phyloP scores from a whole-genome alignment of 2,113 vertebrate genomes.

The Callionymus lyra region DNA sequence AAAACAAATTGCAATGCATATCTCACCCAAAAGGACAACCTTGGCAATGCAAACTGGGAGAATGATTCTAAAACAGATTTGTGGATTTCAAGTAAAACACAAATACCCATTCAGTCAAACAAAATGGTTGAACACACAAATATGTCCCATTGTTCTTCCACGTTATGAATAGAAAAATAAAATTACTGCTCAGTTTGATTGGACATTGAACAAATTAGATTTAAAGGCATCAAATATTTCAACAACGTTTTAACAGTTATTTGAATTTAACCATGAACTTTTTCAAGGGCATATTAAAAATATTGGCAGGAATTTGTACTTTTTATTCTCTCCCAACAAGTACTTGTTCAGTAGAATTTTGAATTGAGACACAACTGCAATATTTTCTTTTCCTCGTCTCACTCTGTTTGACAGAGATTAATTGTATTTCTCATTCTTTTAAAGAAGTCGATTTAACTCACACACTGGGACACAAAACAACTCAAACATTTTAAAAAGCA shows the following conservation, averaged over 20 bases:
- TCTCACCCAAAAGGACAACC: conserved; percentile 21
- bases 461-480: conserved; percentile 13
- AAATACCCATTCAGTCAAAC: conserved; percentile 33
- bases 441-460: conserved; percentile 35
- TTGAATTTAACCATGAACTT: no score
- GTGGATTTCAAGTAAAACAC: conserved; percentile 44
- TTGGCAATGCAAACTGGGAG: conserved; percentile 14
- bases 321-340: no score
- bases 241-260: no score
- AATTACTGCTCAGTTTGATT: conserved; percentile 6
- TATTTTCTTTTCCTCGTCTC: conserved; percentile 8
- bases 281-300: no score
- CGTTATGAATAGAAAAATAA: conserved; percentile 44
- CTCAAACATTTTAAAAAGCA: conserved; percentile 3
- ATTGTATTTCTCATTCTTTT: conserved; percentile 20
- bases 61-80: conserved; percentile 7
- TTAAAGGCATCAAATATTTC: no score
- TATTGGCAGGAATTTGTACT: no score
- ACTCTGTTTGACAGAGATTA: conserved; percentile 61
- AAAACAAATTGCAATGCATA: conserved; percentile 36
- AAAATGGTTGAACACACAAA: conserved; percentile 26
- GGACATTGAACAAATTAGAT: no score
- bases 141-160: conserved; percentile 13
- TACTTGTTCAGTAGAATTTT: no score
- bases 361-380: no score